Evolutionary conservation across 1,140 invertebrate genomes (phyloP), one percentile per base, ranked within the genome.

Genomic region (Chlorops oryzae): DNA sequence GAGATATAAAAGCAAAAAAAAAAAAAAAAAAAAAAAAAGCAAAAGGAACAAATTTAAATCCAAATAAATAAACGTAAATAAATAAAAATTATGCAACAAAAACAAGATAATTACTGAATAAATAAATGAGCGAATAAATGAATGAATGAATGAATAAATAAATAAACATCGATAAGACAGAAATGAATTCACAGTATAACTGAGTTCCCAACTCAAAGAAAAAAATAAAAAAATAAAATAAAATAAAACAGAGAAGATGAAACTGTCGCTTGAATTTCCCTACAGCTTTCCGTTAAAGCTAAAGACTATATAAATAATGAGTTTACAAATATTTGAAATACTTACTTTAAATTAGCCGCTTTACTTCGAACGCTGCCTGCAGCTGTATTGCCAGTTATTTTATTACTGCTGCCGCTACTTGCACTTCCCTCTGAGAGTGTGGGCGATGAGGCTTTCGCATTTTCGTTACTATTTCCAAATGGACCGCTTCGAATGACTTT

Each of bases 341-440:
- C 67, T 63, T 47, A 70, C 67, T 64, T 70, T 39, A 70, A 55
- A 55, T 65, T 70, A 22, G 65, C 67, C 41, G 67, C 65, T 59
- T 70, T 70, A 51, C 61, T 67, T 47, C 62, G 63, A 27, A 68
- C 62, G 45, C 63, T 68, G 27, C 59, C 53, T 61, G 50, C 55
- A 42, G 38, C 32, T 56, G 51, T 23, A 28, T 43, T 54, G 34
- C 44, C 41, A 42, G 34, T 27, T 22, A 43, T 47, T 47, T 47
- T 47, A 22, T 45, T 47, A 37, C 58, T 59, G 34, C 23, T 59
- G 50, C 55, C 24, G 28, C 28, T 66, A 47, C 57, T 56, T 59
- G 55, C 62, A 42, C 60, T 61, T 40, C 65, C 62, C 52, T 69
- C 66, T 39, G 66, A 69, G 39, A 63, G 61, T 38, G 66, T 69